Percentiles rank a stretch among this genome's conserved stretches.
These are phyloP conservation scores for Stictonetta naevosa DNA, from an alignment of 2,113 vertebrate genomes.

Conservation along the genomic window DNA sequence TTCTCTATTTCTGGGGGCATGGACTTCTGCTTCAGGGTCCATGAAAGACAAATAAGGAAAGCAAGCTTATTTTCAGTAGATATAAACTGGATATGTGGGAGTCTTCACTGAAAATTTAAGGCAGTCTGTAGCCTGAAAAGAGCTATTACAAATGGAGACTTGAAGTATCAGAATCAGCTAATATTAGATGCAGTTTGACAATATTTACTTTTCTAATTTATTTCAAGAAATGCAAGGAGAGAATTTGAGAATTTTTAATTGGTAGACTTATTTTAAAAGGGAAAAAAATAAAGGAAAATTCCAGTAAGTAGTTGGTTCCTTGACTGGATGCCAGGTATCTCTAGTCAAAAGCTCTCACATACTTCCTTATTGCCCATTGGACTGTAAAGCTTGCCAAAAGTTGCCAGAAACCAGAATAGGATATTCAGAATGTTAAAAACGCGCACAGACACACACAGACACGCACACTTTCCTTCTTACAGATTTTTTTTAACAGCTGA, in stretches of 20 bases:
- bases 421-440: neutral
- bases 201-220: neutral
- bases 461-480: neutral
- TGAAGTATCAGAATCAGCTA: neutral
- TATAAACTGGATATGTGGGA: neutral
- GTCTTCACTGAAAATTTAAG: neutral
- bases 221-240: neutral
- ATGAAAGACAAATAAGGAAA: neutral
- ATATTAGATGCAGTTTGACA: neutral
- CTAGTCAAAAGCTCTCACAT: neutral
- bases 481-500: neutral
- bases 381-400: no score
- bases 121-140: neutral
- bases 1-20: fast-evolving
- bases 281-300: neutral
- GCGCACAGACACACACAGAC: no score
- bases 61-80: neutral
- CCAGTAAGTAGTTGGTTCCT: neutral
- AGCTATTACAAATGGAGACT: neutral
- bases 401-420: neutral
- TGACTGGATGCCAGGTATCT: neutral
- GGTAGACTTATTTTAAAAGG: neutral
- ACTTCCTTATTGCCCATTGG: neutral
- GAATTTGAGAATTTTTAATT: neutral
- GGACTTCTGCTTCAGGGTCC: neutral